Base-by-base conservation (phyloP, 37 sponge, comb jelly and placozoan species). In the Lycopodina hypogea region DNA sequence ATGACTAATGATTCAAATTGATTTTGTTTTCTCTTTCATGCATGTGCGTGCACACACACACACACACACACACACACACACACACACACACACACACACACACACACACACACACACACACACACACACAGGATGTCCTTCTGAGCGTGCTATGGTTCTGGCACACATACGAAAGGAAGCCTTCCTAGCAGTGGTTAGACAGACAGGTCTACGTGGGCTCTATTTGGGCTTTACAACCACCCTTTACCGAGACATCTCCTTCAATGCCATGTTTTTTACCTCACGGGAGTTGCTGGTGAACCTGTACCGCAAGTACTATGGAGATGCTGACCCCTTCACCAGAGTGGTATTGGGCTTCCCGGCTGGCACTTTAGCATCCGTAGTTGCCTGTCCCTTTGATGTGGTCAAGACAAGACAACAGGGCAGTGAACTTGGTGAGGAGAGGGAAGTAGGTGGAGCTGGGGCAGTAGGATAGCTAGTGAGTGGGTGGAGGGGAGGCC, bases 361-460 rank as follows among this genome's bases (percentile, higher is more conserved):
- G 1, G 85, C 88, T 22, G 94, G 94, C 26, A 32, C 26, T 17
- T 0, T 93, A 19, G 91, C 90, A 22, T 74, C 91, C 21, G 68
- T 66, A 15, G 69, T 87, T 11, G 84, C 91, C 45, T 90, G 91
- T 35, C 94, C 94, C 24, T 80, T 83, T 69, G 94, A 93, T 72
- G 94, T 93, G 24, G 71, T 83, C 58, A 93, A 93, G 82, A 93
- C 94, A 15, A 87, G 91, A 71, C 64, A 86, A 21, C 94, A 93
- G 56, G 91, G 90, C 2, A 19, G 61, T 37, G 83, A 83, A 74
- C 79, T 91, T 7, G 83, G 87, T 75, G 41, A 84, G 87, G 9
- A 12, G 0, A 9, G 9, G 48, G 11, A 29, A 30, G 7, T 30
- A 9, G 9, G 48, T 45, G 48, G 4, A 4, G 48, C 48, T 45